Percentiles rank a stretch among this genome's conserved stretches.
These are phyloP conservation scores for Beris morrisii DNA, from an alignment of 2,888 invertebrate genomes.

Conservation along the genomic window DNA sequence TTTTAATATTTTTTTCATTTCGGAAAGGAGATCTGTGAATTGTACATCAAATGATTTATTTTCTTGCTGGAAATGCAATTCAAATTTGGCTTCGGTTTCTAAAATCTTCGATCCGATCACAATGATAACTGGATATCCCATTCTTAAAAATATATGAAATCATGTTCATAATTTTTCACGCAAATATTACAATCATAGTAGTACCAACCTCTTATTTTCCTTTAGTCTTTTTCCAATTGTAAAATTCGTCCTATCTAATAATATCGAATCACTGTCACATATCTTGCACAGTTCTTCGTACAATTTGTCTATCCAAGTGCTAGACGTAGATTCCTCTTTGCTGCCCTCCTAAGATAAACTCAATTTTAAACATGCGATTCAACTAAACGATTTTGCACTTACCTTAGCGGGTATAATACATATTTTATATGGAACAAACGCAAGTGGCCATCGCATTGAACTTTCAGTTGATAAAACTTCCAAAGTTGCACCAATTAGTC, in stretches of 20 bases:
- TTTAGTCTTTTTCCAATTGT: conserved; percentile 81
- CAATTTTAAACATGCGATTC: conserved; percentile 52
- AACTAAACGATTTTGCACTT: conserved; percentile 47
- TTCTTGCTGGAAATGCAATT: conserved; percentile 52
- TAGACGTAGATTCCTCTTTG: conserved; percentile 63
- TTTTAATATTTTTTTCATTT: conserved; percentile 4
- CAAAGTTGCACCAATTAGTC: conserved; percentile 79
- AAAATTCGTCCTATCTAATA: conserved; percentile 69
- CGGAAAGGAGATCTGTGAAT: conserved; percentile 14
- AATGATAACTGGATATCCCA: conserved; percentile 80
- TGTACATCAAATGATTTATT: conserved; percentile 9
- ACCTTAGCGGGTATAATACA: conserved; percentile 85
- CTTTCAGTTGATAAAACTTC: conserved; percentile 70
- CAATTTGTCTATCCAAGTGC: conserved; percentile 54
- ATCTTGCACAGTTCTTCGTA: conserved; percentile 43
- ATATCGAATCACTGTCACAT: conserved; percentile 46
- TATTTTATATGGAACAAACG: conserved; percentile 77
- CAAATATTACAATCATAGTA: not conserved
- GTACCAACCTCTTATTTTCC: conserved; percentile 60
- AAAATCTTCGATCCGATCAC: conserved; percentile 70
- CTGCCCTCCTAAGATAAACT: conserved; percentile 60
- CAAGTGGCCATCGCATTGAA: conserved; percentile 77
- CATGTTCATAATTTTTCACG: not conserved
- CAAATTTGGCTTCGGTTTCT: conserved; percentile 58
- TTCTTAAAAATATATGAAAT: conserved; percentile 45